These are phyloP conservation scores for Ditula angustiorana DNA, from an alignment of 2,888 invertebrate species.

Conservation along the genomic window DNA sequence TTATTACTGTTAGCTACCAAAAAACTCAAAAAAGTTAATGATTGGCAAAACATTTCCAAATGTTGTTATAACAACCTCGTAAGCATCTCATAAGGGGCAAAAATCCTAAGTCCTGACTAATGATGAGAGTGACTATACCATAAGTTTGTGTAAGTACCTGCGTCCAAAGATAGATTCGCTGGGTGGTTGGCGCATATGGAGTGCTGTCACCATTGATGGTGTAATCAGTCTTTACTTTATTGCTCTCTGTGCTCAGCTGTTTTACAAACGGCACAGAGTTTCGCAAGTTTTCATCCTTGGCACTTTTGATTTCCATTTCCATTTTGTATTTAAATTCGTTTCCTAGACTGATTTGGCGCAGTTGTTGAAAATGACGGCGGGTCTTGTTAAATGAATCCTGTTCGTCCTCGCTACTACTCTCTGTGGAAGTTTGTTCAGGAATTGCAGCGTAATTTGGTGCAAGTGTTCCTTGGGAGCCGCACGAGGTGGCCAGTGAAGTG, in stretches of 20 bases:
- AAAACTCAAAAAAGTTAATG: not conserved
- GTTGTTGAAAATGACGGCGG: conserved; percentile 86
- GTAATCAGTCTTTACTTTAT: conserved; percentile 82
- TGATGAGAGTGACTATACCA: not conserved
- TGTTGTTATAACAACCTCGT: not conserved
- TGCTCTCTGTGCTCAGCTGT: conserved; percentile 85
- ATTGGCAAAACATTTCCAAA: conserved; percentile 11
- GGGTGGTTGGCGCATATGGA: conserved; percentile 84
- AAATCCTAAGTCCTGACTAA: not conserved
- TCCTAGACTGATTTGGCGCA: conserved; percentile 87
- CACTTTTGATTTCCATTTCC: conserved; percentile 88
- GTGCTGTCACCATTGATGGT: conserved; percentile 71
- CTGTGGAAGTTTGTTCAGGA: conserved; percentile 74
- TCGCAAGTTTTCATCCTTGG: conserved; percentile 86
- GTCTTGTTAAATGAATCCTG: conserved; percentile 84
- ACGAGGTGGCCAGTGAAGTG: conserved; percentile 85
- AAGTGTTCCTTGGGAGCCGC: conserved; percentile 78
- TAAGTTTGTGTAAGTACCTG: conserved; percentile 62
- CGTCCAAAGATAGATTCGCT: conserved; percentile 77
- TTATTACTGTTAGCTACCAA: not conserved
- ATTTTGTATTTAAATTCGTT: conserved; percentile 87
- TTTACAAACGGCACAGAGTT: conserved; percentile 87
- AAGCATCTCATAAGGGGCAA: not conserved
- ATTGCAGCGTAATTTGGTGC: conserved; percentile 77
- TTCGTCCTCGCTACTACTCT: conserved; percentile 82